Evolutionary conservation across 2,888 invertebrate genomes (phyloP), one percentile per base, ranked within the genome.

Genomic region (Zhuqinia jingwanae): DNA sequence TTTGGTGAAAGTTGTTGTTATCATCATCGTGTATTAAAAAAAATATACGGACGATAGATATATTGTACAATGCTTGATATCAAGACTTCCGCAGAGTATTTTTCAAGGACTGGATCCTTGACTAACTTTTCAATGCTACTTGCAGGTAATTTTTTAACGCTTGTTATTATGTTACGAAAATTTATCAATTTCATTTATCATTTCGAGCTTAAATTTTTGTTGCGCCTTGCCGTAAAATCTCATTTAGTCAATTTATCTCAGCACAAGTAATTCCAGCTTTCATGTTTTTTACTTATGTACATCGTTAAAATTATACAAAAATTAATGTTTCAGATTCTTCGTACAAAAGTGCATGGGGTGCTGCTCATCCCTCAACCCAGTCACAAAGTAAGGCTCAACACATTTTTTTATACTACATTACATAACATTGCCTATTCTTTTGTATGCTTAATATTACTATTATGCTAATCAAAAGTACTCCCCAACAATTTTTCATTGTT

Each of bases 61-160:
- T n/a, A n/a, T 30, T 65, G 60, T 27, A 81, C 63, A 92, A 97
- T 97, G 97, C 95, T 97, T 94, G 97, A 97, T 95, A 97, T 97
- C 92, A 97, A 97, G 94, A 96, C 96, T 92, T 96, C 97, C 92
- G 96, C 97, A 93, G 97, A 97, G 94, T 97, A 97, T 94, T 95
- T 97, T 92, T 95, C 97, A 94, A 89, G 91, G 88, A 96, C 97
- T 93, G 97, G 97, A 92, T 96, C 97, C 90, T 97, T 97, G 93
- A 96, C 97, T 93, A 97, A 97, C 94, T 96, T 97, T 94, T 97
- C 97, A 93, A 97, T 97, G 97, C 95, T 97, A 92, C 97, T 97
- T 94, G 96, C 96, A 93, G 97, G 97, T 97, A 56, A 22, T 63
- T n/a, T n/a, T n/a, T n/a, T 25, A 36, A 36, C 36, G 5, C 36